These are phyloP conservation scores for Eidolon helvum DNA, from an alignment of 2,113 vertebrate genomes.

Conservation along the genomic window DNA sequence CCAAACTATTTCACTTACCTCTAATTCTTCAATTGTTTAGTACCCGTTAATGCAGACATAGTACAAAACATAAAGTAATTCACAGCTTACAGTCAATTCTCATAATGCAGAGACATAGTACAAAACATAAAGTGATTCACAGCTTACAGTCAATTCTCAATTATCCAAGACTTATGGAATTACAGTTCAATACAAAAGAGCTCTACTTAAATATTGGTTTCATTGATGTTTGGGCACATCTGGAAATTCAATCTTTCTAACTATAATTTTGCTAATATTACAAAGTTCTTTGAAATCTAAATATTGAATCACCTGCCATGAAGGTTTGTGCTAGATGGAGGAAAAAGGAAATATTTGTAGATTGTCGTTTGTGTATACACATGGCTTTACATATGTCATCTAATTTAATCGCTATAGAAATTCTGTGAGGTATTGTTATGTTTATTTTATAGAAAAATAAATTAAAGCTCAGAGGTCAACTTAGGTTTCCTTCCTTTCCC, in stretches of 20 bases:
- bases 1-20: neutral
- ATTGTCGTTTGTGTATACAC: neutral
- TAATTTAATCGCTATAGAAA: neutral
- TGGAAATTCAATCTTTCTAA: conserved; percentile 22
- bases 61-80: neutral
- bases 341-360: neutral
- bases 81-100: conserved; percentile 2
- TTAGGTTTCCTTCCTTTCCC: neutral
- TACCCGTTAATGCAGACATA: neutral
- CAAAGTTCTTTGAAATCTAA: conserved; percentile 28
- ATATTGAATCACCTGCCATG: neutral
- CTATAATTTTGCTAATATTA: conserved; percentile 8
- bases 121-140: neutral
- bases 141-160: neutral
- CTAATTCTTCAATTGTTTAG: neutral
- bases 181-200: neutral
- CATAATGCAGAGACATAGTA: neutral
- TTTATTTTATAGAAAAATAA: neutral
- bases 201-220: neutral
- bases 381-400: neutral
- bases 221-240: neutral
- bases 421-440: neutral
- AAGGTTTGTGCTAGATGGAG: neutral
- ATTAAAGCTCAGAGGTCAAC: neutral
- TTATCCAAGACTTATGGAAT: neutral